phyloP scores from a whole-genome alignment of 2,113 vertebrate genomes.

The Vulpes lagopus region DNA sequence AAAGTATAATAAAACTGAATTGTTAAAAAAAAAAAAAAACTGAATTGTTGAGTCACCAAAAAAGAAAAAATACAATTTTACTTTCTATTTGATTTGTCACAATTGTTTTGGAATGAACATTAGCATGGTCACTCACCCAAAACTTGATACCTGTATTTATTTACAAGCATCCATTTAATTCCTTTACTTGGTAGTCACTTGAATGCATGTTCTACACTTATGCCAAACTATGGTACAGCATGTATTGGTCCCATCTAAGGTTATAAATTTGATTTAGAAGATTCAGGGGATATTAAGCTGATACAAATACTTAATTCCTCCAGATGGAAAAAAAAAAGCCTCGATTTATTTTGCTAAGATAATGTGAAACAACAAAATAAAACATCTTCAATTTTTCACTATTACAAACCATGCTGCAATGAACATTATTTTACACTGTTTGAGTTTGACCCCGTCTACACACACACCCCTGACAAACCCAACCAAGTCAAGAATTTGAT shows the following conservation, averaged over 20 bases:
- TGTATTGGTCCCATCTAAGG: background rate
- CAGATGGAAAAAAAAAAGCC: background rate
- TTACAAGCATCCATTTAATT: background rate
- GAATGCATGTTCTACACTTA: background rate
- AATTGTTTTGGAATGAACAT: background rate
- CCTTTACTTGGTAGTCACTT: background rate
- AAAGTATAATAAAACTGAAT: background rate
- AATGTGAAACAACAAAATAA: background rate
- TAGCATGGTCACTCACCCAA: background rate
- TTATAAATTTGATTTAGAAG: background rate
- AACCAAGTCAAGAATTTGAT: slow-evolving; percentile 30
- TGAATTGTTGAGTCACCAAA: background rate
- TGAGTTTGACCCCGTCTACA: background rate
- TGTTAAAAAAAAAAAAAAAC: background rate
- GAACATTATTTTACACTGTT: background rate
- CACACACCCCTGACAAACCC: background rate
- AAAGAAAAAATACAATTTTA: background rate
- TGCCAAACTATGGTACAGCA: background rate
- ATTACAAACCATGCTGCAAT: background rate
- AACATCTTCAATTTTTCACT: background rate
- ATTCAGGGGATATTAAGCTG: background rate
- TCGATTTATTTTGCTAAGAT: background rate
- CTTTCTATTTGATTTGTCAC: background rate
- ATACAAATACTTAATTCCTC: background rate
- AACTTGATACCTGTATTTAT: background rate